Evolutionary conservation across 2,113 vertebrate species (phyloP).

Genomic region (Hydrolagus affinis): DNA sequence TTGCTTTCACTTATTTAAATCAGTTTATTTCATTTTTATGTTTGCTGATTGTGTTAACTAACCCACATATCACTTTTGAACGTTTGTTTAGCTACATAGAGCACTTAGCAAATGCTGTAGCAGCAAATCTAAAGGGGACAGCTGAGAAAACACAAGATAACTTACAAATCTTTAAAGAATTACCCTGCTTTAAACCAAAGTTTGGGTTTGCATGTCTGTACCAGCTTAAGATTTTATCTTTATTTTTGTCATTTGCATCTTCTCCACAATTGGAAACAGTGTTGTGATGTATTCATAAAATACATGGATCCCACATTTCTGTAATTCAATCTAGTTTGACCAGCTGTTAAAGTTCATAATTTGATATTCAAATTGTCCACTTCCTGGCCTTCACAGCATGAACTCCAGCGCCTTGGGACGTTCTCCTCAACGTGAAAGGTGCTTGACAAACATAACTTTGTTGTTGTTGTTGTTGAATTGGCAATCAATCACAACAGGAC

Average conservation of each 20-base stretch:
- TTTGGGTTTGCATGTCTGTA: background rate
- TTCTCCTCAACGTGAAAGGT: no score
- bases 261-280: background rate
- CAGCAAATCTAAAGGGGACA: background rate
- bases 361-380: background rate
- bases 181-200: background rate
- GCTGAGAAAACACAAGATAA: background rate
- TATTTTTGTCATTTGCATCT: background rate
- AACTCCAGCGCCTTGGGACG: no score
- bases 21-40: no score
- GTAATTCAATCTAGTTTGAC: background rate
- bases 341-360: background rate
- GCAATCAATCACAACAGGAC: no score
- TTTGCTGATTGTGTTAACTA: no score
- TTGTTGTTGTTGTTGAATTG: no score
- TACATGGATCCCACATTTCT: background rate
- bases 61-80: background rate
- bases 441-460: no score
- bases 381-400: no score
- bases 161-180: background rate
- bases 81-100: background rate
- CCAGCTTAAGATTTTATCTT: constrained; percentile 14
- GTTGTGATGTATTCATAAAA: background rate
- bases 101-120: background rate
- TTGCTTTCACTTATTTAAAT: background rate